These are phyloP conservation scores for Lutjanus erythropterus DNA, from an alignment of 2,113 vertebrate genomes.

Conservation along the genomic window DNA sequence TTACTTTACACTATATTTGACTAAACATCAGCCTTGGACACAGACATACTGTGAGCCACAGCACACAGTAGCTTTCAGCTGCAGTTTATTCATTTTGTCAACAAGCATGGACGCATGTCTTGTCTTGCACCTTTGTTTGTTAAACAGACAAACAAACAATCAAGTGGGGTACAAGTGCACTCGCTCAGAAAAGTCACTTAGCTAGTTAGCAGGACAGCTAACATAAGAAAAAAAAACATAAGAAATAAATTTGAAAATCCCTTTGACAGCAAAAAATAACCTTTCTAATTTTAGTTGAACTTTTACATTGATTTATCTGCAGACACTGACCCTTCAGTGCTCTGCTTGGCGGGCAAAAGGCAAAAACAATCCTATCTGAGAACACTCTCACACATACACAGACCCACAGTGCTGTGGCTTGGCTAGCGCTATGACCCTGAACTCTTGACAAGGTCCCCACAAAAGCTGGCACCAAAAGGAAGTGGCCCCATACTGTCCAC, in stretches of 20 bases:
- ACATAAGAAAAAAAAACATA: too few species aligned
- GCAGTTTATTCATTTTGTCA: conserved; percentile 32
- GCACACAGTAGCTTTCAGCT: conserved; percentile 30
- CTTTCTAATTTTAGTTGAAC: conserved; percentile 1
- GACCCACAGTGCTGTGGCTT: background rate
- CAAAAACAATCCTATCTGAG: conserved; percentile 13
- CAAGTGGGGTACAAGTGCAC: conserved; percentile 13
- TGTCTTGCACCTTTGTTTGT: background rate
- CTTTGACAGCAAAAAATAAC: background rate
- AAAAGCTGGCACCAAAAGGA: conserved; percentile 44
- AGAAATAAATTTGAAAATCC: background rate
- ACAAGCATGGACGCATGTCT: conserved; percentile 21
- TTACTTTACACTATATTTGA: conserved; percentile 8
- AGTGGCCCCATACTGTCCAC: conserved; percentile 60
- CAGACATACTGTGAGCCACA: background rate
- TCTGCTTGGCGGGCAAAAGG: conserved; percentile 10
- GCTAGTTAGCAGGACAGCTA: conserved; percentile 40
- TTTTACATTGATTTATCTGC: conserved; percentile 1
- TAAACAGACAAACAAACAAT: conserved; percentile 17
- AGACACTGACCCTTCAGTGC: conserved; percentile 4
- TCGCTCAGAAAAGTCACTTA: conserved; percentile 45
- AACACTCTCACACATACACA: conserved; percentile 12
- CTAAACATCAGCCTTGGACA: background rate
- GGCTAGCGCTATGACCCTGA: conserved; percentile 30
- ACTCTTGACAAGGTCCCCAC: conserved; percentile 32